Evolutionary conservation across 2,797 vertebrate genomes (phyloP), one percentile per base, ranked within the genome.

Genomic region (Liparis tanakae): DNA sequence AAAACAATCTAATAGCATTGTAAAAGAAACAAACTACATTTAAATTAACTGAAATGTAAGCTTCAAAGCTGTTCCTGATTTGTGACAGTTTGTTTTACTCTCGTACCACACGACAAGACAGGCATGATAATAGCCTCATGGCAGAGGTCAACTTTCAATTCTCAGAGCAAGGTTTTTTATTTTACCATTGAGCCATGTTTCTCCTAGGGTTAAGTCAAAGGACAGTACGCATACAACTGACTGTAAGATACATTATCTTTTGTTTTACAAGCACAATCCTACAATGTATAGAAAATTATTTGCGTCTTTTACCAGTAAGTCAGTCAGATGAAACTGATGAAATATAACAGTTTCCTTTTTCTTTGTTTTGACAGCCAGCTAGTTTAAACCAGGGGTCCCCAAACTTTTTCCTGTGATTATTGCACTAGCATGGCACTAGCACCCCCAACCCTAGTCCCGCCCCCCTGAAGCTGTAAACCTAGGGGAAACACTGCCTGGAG

Each of bases 71-170:
- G 20, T 22, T 51, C 20, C 20, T 51, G 50, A 18, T 3, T 6
- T 70, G 51, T 53, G 51, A 73, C 7, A 43, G 9, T 46, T 64
- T 44, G 7, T 75, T 54, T 37, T 64, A 34, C 34, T 20, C 44
- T 64, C 15, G 9, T 72, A 53, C 54, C 17, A 57, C 18, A 57
- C 55, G 67, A 73, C 33, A 73, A 59, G 60, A 56, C 71, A 81
- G 74, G 78, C 66, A 53, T 51, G n/a, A 62, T 44, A 33, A 74
- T 69, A 67, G 68, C 79, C 64, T 83, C 69, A 66, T 61, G 80
- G 72, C 81, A 71, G 50, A 67, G 79, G 67, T 73, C 59, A 73
- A 70, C 60, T 76, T 81, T 73, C 18, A 78, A 82, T 84, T 78
- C 46, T 74, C 50, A 64, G 15, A 79, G 51, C 18, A n/a, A 60